phyloP scores from a whole-genome alignment of 2,888 invertebrate species.

The Griposia aprilina region DNA sequence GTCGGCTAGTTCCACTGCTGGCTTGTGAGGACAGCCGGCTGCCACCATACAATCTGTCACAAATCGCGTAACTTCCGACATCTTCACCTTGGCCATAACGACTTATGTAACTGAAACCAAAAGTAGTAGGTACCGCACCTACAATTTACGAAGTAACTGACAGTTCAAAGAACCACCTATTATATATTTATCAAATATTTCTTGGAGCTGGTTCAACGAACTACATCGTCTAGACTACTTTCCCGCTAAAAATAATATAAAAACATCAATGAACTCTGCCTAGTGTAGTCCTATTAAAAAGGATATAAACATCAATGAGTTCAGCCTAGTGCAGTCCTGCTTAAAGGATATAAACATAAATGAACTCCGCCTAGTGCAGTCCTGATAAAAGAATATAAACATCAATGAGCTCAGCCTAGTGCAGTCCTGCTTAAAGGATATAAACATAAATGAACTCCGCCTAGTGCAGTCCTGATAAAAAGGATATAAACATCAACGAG shows the following conservation, averaged over 20 bases:
- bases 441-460: neutral
- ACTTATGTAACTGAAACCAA: conserved; percentile 17
- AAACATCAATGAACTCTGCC: neutral
- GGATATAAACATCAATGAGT: no score
- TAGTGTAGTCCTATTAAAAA: no score
- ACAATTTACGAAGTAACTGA: neutral
- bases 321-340: no score
- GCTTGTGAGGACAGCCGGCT: conserved; percentile 5
- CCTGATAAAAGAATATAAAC: no score
- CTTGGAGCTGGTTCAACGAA: neutral
- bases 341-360: no score
- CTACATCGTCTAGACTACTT: neutral
- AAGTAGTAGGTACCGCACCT: neutral
- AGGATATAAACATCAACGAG: no score
- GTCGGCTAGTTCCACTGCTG: conserved; percentile 29
- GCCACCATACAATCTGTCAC: conserved; percentile 19
- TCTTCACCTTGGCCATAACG: conserved; percentile 3
- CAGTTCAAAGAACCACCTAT: neutral
- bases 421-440: neutral
- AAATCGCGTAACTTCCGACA: conserved; percentile 19
- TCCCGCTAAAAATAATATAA: neutral
- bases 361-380: no score
- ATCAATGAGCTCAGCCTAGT: neutral
- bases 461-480: no score
- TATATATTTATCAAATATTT: neutral